Conservation (phyloP, 2,113 vertebrate genomes). For the Cynopterus brachyotis region DNA sequence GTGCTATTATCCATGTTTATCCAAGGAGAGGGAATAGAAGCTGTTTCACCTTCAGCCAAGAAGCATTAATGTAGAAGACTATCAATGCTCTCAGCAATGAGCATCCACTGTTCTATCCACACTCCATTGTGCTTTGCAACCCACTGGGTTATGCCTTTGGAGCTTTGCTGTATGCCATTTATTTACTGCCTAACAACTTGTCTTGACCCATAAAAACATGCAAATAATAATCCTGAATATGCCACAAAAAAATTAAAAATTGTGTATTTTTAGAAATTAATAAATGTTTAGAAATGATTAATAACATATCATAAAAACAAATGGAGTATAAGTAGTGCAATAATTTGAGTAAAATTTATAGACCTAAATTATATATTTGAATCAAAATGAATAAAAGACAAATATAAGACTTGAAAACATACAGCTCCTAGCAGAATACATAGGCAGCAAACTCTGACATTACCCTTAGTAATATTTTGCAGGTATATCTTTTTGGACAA, state of each 20-base stretch:
- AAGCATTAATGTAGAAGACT: not conserved
- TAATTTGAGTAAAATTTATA: not conserved
- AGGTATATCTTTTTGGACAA: too few relatives aligned
- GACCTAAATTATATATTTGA: not conserved
- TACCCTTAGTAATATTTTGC: too few relatives aligned
- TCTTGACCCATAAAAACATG: not conserved
- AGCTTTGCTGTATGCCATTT: not conserved
- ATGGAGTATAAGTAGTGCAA: not conserved
- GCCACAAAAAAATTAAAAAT: not conserved
- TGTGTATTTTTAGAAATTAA: not conserved
- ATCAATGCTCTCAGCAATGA: too few relatives aligned
- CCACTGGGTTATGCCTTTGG: not conserved
- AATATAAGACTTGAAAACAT: too few relatives aligned
- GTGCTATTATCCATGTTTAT: not conserved
- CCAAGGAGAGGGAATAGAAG: not conserved
- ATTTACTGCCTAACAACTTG: not conserved
- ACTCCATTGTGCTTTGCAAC: not conserved
- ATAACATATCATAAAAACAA: not conserved
- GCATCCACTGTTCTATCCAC: not conserved
- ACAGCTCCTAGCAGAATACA: too few relatives aligned
- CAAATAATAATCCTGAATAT: not conserved
- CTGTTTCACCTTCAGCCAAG: not conserved
- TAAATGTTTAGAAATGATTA: not conserved
- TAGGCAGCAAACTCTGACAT: too few relatives aligned
- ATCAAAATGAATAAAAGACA: too few relatives aligned